phyloP scores from a whole-genome alignment of 1,140 invertebrate genomes.

The Microplitis mediator region DNA sequence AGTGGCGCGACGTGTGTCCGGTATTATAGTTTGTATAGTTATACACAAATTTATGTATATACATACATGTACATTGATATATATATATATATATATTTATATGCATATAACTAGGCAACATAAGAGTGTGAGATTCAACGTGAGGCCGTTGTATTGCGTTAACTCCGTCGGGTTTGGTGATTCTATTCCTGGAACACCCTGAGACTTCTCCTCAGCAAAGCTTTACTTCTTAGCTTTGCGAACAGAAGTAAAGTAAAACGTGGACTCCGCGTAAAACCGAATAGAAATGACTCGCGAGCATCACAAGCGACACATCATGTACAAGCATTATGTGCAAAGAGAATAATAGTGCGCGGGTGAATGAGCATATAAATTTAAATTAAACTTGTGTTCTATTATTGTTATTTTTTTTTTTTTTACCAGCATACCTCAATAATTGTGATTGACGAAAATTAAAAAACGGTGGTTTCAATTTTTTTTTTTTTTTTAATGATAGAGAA shows the following conservation, averaged over 20 bases:
- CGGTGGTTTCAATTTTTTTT: too few species aligned
- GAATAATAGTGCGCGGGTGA: slow-evolving; percentile 40
- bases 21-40: background rate
- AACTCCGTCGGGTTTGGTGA: slow-evolving; percentile 46
- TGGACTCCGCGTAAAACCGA: slow-evolving; percentile 37
- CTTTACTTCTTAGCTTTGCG: slow-evolving; percentile 2
- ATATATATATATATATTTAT: background rate
- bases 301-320: slow-evolving; percentile 26
- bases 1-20: slow-evolving; percentile 1
- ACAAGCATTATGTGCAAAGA: slow-evolving; percentile 33
- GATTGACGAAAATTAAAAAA: too few species aligned
- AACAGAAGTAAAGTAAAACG: slow-evolving; percentile 28
- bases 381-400: background rate
- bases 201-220: slow-evolving; percentile 48
- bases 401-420: background rate
- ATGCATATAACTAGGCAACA: background rate
- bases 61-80: background rate
- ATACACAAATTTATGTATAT: background rate
- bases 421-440: background rate
- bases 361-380: slow-evolving; percentile 24
- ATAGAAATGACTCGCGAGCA: slow-evolving; percentile 38
- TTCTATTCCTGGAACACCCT: slow-evolving; percentile 60
- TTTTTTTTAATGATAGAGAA: too few species aligned
- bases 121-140: background rate
- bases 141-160: slow-evolving; percentile 17